phyloP scores from a whole-genome alignment of 2,797 vertebrate species.

The Amazona ochrocephala region DNA sequence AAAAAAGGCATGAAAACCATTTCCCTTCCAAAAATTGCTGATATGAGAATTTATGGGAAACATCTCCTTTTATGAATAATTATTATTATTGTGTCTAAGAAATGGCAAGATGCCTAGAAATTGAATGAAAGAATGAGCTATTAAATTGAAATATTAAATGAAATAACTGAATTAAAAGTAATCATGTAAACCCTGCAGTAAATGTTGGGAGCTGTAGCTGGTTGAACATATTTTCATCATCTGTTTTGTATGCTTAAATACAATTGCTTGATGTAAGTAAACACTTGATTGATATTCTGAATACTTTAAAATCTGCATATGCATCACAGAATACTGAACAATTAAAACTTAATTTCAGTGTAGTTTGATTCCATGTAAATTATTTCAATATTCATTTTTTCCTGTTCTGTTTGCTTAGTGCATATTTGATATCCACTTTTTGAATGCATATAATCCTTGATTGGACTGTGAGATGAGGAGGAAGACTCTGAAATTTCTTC shows the following conservation, averaged over 20 bases:
- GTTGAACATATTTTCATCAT: slow-evolving; percentile 70
- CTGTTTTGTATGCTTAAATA: slow-evolving; percentile 73
- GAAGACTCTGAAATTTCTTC: slow-evolving; percentile 44
- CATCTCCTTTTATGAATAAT: slow-evolving; percentile 71
- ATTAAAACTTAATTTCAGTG: slow-evolving; percentile 73
- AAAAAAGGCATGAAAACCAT: slow-evolving; percentile 11
- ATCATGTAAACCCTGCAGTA: slow-evolving; percentile 62
- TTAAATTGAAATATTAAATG: slow-evolving; percentile 78
- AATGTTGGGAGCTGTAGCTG: slow-evolving; percentile 61
- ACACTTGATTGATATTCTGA: slow-evolving; percentile 73
- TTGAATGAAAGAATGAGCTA: slow-evolving; percentile 70
- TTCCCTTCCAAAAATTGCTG: slow-evolving; percentile 71
- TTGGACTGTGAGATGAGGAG: slow-evolving; percentile 66
- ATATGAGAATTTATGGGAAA: slow-evolving; percentile 68
- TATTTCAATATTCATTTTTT: slow-evolving; percentile 72
- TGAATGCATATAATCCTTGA: slow-evolving; percentile 65
- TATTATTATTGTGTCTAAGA: slow-evolving; percentile 70
- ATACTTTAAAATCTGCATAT: slow-evolving; percentile 73
- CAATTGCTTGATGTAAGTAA: slow-evolving; percentile 72
- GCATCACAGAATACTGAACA: slow-evolving; percentile 70
- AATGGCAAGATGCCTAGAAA: slow-evolving; percentile 75
- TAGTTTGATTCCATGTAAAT: slow-evolving; percentile 71
- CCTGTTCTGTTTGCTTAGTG: slow-evolving; percentile 66
- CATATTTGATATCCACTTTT: slow-evolving; percentile 61
- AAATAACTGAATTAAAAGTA: slow-evolving; percentile 75